A percentile compares a stretch with the other conserved stretches of the same genome.
Evolutionary conservation across 2,797 vertebrate genomes (phyloP).

Genomic region (Nyctalus aviator): DNA sequence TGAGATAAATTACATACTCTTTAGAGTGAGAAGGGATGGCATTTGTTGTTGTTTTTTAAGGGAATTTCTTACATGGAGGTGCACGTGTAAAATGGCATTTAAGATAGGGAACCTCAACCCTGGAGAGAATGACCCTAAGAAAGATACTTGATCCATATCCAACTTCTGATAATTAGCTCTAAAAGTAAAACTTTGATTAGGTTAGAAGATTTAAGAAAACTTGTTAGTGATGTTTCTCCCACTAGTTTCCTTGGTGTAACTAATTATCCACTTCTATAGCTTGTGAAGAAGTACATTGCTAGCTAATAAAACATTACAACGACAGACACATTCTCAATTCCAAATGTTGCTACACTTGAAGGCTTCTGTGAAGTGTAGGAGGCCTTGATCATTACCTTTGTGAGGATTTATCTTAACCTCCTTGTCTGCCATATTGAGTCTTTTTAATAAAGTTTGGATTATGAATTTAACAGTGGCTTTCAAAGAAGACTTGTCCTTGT

Average conservation of each 20-base stretch:
- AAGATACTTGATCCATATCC: not conserved
- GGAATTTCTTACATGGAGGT: not conserved
- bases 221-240: not conserved
- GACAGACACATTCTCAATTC: slow-evolving; percentile 8
- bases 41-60: not conserved
- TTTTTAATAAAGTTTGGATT: slow-evolving; percentile 83
- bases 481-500: slow-evolving; percentile 68
- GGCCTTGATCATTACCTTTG: slow-evolving; percentile 8
- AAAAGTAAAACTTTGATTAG: slow-evolving; percentile 21
- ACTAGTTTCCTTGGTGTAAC: slow-evolving; percentile 2
- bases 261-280: not conserved
- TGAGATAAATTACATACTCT: not conserved
- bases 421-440: slow-evolving; percentile 67
- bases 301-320: not conserved
- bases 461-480: slow-evolving; percentile 75
- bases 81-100: not conserved
- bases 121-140: not conserved
- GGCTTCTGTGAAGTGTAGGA: not conserved
- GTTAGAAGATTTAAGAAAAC: not conserved
- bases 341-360: not conserved
- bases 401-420: slow-evolving; percentile 65
- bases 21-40: not conserved
- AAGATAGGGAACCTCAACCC: not conserved
- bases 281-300: not conserved
- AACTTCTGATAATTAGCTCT: not conserved